Evolutionary conservation across 2,113 vertebrate species (phyloP).

Genomic region (Lonchura striata): DNA sequence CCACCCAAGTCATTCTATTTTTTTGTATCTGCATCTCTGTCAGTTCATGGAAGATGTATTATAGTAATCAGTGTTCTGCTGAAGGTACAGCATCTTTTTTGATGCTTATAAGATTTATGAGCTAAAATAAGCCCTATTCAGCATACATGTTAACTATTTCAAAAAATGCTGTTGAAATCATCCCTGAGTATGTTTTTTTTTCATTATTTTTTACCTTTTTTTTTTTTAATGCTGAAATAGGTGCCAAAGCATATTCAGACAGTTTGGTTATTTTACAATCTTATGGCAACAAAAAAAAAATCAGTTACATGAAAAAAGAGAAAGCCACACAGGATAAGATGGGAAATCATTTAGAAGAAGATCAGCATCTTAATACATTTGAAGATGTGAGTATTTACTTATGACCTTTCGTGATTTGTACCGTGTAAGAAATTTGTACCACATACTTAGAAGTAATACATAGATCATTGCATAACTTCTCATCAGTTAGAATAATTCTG

Average conservation of each 20-base stretch:
- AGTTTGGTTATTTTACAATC: neutral
- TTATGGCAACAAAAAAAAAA: neutral
- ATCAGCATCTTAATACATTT: neutral
- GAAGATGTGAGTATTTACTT: neutral
- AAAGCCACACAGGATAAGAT: neutral
- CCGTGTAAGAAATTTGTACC: neutral
- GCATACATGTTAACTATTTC: neutral
- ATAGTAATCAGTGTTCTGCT: neutral
- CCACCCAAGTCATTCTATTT: neutral
- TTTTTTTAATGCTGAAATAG: neutral
- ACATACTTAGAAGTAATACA: neutral
- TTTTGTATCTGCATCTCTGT: neutral
- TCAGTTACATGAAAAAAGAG: neutral
- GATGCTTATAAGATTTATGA: conserved; percentile 8
- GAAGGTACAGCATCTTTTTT: conserved; percentile 11
- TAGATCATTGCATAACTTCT: neutral
- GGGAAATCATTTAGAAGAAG: neutral
- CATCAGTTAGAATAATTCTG: neutral
- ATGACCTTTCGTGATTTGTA: neutral
- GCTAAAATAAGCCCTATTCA: neutral
- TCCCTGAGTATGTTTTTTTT: neutral
- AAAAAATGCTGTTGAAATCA: neutral
- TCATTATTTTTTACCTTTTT: no score
- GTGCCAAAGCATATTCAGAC: neutral
- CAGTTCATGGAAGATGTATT: conserved; percentile 1